phyloP scores from a whole-genome alignment of 2,888 invertebrate genomes.

The Ecdyonurus torrentis region DNA sequence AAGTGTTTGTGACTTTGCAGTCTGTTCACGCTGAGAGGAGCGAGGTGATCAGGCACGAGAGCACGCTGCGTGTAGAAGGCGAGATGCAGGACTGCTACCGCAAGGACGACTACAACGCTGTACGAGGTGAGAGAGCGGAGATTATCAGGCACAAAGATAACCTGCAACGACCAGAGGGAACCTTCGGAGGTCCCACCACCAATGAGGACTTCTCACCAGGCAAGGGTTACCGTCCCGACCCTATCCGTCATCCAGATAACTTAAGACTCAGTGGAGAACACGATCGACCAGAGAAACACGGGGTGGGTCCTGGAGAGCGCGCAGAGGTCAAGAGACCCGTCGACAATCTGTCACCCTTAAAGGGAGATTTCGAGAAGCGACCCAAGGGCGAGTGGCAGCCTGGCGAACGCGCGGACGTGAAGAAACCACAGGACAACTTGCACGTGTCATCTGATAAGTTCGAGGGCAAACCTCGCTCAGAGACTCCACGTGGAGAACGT shows the following conservation, averaged over 20 bases:
- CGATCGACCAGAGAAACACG: slow-evolving; percentile 27
- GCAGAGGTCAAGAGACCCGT: slow-evolving; percentile 23
- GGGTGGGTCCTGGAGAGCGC: slow-evolving; percentile 24
- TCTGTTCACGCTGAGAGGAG: slow-evolving; percentile 32
- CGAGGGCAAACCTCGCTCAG: too few relatives aligned
- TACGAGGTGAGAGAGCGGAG: slow-evolving; percentile 17
- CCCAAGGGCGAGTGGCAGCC: slow-evolving; percentile 10
- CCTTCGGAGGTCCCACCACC: slow-evolving; percentile 18
- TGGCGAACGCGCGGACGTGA: slow-evolving; percentile 20
- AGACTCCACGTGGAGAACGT: slow-evolving; percentile 32
- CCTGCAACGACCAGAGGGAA: slow-evolving; percentile 11
- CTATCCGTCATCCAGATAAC: slow-evolving; percentile 37
- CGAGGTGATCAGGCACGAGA: slow-evolving; percentile 12
- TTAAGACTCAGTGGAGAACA: slow-evolving; percentile 41
- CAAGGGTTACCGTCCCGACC: slow-evolving; percentile 38
- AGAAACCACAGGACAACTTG: slow-evolving; percentile 30
- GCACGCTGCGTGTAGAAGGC: slow-evolving; percentile 16
- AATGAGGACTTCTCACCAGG: slow-evolving; percentile 30
- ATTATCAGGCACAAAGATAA: slow-evolving; percentile 24
- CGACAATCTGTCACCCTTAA: slow-evolving; percentile 22
- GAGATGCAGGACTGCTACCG: slow-evolving; percentile 14
- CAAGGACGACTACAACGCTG: slow-evolving; percentile 15
- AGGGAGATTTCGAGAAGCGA: slow-evolving; percentile 27
- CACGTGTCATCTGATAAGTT: too few relatives aligned
- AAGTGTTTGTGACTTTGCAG: too few relatives aligned